A percentile compares a stretch with the other conserved stretches of the same genome.
Evolutionary conservation across 2,888 invertebrate species (phyloP).

Genomic region (Tridacna crocea): DNA sequence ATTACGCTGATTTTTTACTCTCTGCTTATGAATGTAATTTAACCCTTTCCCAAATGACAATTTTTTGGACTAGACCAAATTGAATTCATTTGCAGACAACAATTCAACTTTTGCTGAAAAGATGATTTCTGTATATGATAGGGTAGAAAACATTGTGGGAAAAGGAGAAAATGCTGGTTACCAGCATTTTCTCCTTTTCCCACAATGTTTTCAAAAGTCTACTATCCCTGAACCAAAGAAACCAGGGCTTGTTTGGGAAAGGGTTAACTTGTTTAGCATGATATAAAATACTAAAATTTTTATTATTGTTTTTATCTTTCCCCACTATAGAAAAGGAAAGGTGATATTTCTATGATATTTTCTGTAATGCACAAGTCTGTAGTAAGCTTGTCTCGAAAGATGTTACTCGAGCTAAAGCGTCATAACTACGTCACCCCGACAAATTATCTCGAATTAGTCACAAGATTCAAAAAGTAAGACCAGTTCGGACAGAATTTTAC

Average conservation of each 20-base stretch:
- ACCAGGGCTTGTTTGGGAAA: neutral
- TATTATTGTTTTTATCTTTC: too few relatives aligned
- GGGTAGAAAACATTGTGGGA: too few relatives aligned
- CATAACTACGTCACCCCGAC: conserved; percentile 95
- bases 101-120: too few relatives aligned
- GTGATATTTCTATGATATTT: conserved; percentile 89
- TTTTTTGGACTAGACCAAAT: too few relatives aligned
- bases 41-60: too few relatives aligned
- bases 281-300: too few relatives aligned
- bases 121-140: too few relatives aligned
- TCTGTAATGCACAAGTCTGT: conserved; percentile 93
- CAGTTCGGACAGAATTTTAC: neutral
- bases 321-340: conserved; percentile 80
- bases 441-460: conserved; percentile 93
- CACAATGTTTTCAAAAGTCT: neutral
- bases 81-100: too few relatives aligned
- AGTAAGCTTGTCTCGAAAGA: conserved; percentile 88
- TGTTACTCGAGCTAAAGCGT: conserved; percentile 91
- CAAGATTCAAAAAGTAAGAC: conserved; percentile 90
- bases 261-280: too few relatives aligned
- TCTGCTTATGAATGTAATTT: too few relatives aligned
- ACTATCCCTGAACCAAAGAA: neutral
- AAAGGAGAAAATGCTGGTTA: neutral
- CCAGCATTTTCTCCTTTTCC: neutral
- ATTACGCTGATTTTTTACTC: too few relatives aligned